Evolutionary conservation across 2,888 invertebrate species (phyloP), one percentile per base, ranked within the genome.

Genomic region (Caenorhabditis wallacei): DNA sequence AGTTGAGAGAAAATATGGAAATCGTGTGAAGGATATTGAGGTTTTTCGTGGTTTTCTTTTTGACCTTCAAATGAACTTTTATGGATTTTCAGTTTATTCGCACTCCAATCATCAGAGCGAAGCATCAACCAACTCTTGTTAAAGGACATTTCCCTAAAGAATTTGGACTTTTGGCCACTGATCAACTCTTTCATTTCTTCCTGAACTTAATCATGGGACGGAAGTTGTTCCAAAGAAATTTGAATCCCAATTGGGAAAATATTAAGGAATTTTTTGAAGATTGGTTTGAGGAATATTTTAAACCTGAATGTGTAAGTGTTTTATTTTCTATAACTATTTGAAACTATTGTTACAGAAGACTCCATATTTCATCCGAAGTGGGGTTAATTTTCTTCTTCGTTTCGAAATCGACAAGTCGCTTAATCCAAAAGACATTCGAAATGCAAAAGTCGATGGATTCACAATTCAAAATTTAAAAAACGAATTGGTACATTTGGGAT

Each of bases 381-480:
- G 24, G 24, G 51, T 20, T 5, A 51, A 18, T 46, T 11, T 46
- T 46, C 46, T 3, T 46, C 46, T 16, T n/a, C 13, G n/a, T n/a
- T n/a, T n/a, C n/a, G n/a, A n/a, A n/a, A n/a, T n/a, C n/a, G n/a
- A n/a, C n/a, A n/a, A n/a, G n/a, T n/a, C n/a, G n/a, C n/a, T n/a
- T n/a, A n/a, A n/a, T n/a, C n/a, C 30, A 5, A 35, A 18, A n/a
- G 59, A 20, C 1, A 35, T 59, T 18, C 10, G 59, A 37, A 59
- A 64, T 11, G 64, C 18, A n/a, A 64, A 66, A 18, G 20, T 35
- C 7, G 37, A 66, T 22, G 66, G 66, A 51, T 66, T 66, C 66
- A 66, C 66, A 16, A 16, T 22, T 16, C 16, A 53, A 20, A 53
- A 53, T 22, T 22, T 66, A 53, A 53, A 66, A 16, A 53, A 53